Base-by-base conservation (phyloP, 1,140 invertebrate genomes). In the Sinonovacula constricta region DNA sequence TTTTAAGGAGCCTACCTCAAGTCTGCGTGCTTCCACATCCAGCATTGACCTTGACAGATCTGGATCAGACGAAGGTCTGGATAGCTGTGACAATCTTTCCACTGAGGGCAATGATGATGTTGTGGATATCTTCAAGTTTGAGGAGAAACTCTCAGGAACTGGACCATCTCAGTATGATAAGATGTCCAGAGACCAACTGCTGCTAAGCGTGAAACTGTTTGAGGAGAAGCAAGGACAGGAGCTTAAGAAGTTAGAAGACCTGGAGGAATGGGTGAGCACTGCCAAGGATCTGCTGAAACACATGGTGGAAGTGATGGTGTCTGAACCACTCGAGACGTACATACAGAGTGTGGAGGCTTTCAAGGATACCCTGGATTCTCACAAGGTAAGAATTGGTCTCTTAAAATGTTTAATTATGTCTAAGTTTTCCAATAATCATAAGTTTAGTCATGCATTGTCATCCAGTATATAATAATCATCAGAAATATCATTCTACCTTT, bases 201-300 rank as follows among this genome's bases (percentile, higher is more conserved):
- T 79, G 24, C 66, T 83, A 45, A 76, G 72, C 28, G 71, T 85
- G 2, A 79, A 81, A 31, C 72, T 83, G 34, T 59, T 80, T 26
- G 62, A 81, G 45, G 54, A 67, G 22, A 77, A 76, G 26, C 79
- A 79, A 18, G 62, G 63, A 36, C 75, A 78, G 49, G 66, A 69
- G 36, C 18, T 22, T 10, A 63, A 49, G 26, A 78, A 53, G 65
- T 60, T 59, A 31, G n/a, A 34, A 0, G 69, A 74, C 2, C 62
- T 69, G 26, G 54, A 67, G 22, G 60, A 62, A 5, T 28, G 24
- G 14, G n/a, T 51, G n/a, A 22, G 3, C 18, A 51, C 49, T 28
- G 22, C 59, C 30, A 65, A 66, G 49, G 62, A 54, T 45, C 4
- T 59, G 7, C 7, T 79, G 10, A 51, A 65, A 34, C 24, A 67